Percentiles rank a stretch among this genome's conserved stretches.
Evolutionary conservation across 2,797 vertebrate genomes (phyloP).

Genomic region (Hirundo rustica): DNA sequence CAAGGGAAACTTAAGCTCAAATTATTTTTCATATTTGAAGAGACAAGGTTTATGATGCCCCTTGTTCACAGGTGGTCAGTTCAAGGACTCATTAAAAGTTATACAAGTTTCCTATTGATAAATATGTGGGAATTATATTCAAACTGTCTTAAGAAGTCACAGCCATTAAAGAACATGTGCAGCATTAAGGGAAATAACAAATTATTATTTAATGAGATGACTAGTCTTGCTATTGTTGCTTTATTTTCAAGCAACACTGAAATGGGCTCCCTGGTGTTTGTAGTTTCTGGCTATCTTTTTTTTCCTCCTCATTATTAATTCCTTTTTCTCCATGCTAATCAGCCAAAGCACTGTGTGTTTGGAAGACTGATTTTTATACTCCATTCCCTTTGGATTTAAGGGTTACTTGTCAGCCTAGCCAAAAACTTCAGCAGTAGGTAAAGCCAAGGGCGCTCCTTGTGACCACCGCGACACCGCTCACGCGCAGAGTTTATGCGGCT

Average conservation of each 20-base stretch:
- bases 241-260: conserved; percentile 72
- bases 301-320: conserved; percentile 74
- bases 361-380: conserved; percentile 55
- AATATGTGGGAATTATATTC: conserved; percentile 60
- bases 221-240: conserved; percentile 71
- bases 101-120: conserved; percentile 74
- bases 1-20: background rate
- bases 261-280: conserved; percentile 74
- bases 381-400: conserved; percentile 52
- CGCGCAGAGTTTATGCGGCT: conserved; percentile 80
- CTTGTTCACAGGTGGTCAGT: conserved; percentile 69
- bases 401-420: conserved; percentile 59
- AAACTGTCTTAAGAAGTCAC: conserved; percentile 67
- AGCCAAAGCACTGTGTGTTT: conserved; percentile 42
- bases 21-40: conserved; percentile 8
- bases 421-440: conserved; percentile 79
- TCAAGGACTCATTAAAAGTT: conserved; percentile 75
- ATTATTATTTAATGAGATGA: conserved; percentile 81
- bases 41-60: conserved; percentile 38
- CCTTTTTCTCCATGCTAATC: conserved; percentile 70
- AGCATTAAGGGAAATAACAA: conserved; percentile 71
- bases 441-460: conserved; percentile 80
- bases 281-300: conserved; percentile 77
- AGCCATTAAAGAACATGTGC: conserved; percentile 62
- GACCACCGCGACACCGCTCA: conserved; percentile 35